Conservation (phyloP, 2,888 invertebrate genomes). For the Alcis repandata region DNA sequence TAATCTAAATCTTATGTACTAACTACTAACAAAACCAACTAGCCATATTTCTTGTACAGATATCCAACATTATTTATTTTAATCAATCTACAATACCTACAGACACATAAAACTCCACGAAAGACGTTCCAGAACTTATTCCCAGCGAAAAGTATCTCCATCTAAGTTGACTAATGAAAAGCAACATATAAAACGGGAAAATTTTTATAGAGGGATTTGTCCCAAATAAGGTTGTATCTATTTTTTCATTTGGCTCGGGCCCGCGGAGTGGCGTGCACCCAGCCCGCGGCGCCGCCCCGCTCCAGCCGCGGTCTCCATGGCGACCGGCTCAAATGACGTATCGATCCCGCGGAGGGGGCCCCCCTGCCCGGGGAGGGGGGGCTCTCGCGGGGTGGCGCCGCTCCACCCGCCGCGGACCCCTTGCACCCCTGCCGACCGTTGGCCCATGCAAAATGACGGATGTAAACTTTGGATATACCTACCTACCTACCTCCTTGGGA, state of each 20-base stretch:
- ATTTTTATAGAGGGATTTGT: constrained; percentile 76
- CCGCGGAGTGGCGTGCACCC: constrained; percentile 78
- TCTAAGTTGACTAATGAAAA: constrained; percentile 48
- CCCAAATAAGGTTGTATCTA: constrained; percentile 77
- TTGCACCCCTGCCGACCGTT: constrained; percentile 81
- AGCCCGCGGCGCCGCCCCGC: constrained; percentile 84
- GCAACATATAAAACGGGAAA: constrained; percentile 62
- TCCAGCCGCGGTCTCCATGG: constrained; percentile 86
- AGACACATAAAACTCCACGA: constrained; percentile 21
- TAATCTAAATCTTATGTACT: no score
- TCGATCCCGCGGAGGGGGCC: constrained; percentile 82
- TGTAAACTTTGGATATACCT: constrained; percentile 84
- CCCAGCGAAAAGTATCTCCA: constrained; percentile 41
- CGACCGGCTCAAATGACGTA: constrained; percentile 87
- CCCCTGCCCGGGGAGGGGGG: constrained; percentile 47
- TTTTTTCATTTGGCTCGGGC: constrained; percentile 75
- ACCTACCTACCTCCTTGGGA: constrained; percentile 80
- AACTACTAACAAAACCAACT: background rate
- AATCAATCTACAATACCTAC: constrained; percentile 19
- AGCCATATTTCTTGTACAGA: background rate
- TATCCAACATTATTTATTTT: background rate
- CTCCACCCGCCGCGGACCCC: constrained; percentile 81
- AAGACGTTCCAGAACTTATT: constrained; percentile 32
- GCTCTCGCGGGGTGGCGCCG: constrained; percentile 80
- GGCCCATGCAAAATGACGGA: constrained; percentile 87